Base-by-base conservation (phyloP, 1,140 invertebrate genomes). In the Caenorhabditis inopinata region DNA sequence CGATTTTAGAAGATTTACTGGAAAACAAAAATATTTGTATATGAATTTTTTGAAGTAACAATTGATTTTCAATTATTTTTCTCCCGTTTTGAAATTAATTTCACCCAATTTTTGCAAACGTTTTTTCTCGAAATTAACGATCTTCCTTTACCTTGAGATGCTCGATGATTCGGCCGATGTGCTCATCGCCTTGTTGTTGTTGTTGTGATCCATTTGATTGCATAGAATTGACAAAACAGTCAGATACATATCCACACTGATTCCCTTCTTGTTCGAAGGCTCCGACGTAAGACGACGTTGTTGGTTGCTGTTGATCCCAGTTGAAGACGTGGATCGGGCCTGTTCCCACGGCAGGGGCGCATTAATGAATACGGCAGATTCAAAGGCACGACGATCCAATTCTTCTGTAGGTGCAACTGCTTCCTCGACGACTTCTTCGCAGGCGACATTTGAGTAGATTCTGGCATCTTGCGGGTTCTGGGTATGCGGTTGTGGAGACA, bases 341-440 rank as follows among this genome's bases (percentile, higher is more conserved):
- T 81, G 78, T 18, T 45, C 74, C 80, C 80, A 62, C 80, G 16
- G 80, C 80, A 32, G 80, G 75, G 75, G 74, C 25, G 21, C 80
- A 81, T 68, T 81, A 81, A 81, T 81, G 80, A 76, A 81, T 77
- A 38, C 80, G 9, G 80, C 80, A 42, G 80, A 77, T 77, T 73
- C 80, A 81, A 81, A 48, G 76, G 80, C 58, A 11, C 27, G 38
- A 18, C 47, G 47, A 42, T 78, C 76, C 32, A 14, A 42, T 23
- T 25, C 5, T 76, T 21, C 49, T 11, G 16, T 11, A 27, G n/a
- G 27, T 18, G 23, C 38, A 38, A 21, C 76, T 4, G 53, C 38
- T 5, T 16, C 48, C 48, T 23, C 48, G 46, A 42, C 38, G 21
- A 42, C 51, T 42, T 51, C 38, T 21, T 53, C 35, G 27, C 29